Conservation (phyloP, 2,113 vertebrate species). For the Jacana jacana region DNA sequence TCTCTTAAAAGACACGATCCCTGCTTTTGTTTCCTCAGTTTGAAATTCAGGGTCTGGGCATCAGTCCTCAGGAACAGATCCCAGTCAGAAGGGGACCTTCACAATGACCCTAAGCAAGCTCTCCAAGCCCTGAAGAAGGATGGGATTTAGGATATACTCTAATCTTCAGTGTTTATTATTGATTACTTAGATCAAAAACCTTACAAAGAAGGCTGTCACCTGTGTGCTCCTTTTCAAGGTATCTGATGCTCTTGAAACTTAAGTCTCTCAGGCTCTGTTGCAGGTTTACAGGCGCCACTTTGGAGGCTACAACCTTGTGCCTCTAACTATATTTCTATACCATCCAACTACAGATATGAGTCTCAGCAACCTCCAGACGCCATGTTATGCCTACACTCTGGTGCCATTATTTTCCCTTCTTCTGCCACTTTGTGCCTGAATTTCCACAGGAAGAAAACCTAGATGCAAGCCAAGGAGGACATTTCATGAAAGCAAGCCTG, state of each 20-base stretch:
- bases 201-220: not conserved
- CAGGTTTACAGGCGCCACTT: not conserved
- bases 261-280: not conserved
- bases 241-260: not conserved
- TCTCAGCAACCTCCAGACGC: not conserved
- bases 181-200: not conserved
- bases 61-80: not conserved
- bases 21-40: not conserved
- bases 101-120: not conserved
- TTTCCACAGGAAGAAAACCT: not conserved
- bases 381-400: not conserved
- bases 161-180: not conserved
- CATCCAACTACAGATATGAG: not conserved
- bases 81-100: not conserved
- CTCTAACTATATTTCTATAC: not conserved
- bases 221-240: not conserved
- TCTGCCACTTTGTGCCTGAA: not conserved
- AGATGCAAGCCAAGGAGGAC: not conserved
- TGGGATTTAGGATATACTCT: not conserved
- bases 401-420: not conserved
- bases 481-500: not conserved
- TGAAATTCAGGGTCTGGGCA: not conserved
- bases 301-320: not conserved
- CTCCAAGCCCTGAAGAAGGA: not conserved
- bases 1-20: not conserved